Base-by-base conservation (phyloP, 2,797 vertebrate species). In the Poeciliopsis turneri region DNA sequence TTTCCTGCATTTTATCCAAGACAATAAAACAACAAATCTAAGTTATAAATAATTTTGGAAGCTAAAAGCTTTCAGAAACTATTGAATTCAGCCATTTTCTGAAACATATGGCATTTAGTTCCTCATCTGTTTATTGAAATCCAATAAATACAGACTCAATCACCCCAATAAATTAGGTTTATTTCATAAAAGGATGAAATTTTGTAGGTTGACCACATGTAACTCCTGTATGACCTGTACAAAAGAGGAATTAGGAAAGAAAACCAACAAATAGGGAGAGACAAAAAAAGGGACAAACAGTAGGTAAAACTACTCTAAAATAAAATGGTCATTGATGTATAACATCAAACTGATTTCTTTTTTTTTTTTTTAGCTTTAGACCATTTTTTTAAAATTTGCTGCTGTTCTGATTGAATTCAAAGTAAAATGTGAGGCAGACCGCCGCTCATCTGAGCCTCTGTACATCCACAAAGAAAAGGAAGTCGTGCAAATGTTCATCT, bases 161-260 rank as follows among this genome's bases (percentile, higher is more conserved):
- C 77, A 86, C 64, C 30, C 77, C 81, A 91, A 94, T 94, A 94
- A 94, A 91, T 93, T 93, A 93, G 75, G 72, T 94, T 94, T 91
- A 94, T 94, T 95, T 87, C 87, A 90, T 89, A 89, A 93, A 93
- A 91, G 77, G 86, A 91, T 82, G 82, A 90, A 88, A 84, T 87
- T 86, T 20, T 81, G 68, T 71, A 80, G 55, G 13, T 87, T 84
- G 61, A 85, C 80, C 84, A 89, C 82, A 88, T 72, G 45, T 78
- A 84, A 86, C 74, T 86, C 72, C 78, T 84, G 57, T 78, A 73
- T 83, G 76, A 90, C 83, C 86, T 90, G 84, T 90, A 91, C 90
- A 91, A 91, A 91, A 91, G 85, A 89, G 86, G 84, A 88, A 41
- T 84, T 76, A 83, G 72, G 77, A 89, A 88, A 87, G 53, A 59